Percentiles rank a stretch among this genome's conserved stretches.
These are phyloP conservation scores for Sarcophaga peregrina DNA, from an alignment of 1,140 invertebrate species.

Conservation along the genomic window DNA sequence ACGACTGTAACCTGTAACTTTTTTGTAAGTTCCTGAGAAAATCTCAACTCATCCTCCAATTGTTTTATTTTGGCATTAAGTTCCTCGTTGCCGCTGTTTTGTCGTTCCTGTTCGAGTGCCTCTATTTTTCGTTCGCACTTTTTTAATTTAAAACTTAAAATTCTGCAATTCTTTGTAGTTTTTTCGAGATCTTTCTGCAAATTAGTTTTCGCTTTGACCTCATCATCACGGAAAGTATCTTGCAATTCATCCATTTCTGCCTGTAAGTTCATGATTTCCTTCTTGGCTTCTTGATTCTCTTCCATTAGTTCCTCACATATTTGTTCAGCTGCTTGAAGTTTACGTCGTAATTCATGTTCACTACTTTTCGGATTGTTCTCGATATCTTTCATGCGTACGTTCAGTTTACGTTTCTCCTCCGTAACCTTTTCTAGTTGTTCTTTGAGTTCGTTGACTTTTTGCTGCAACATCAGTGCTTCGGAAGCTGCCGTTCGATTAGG, in stretches of 20 bases:
- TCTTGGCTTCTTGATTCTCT: constrained; percentile 95
- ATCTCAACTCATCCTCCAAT: constrained; percentile 85
- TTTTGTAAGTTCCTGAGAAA: constrained; percentile 79
- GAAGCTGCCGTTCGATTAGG: constrained; percentile 77
- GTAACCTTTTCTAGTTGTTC: constrained; percentile 80
- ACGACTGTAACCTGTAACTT: constrained; percentile 68
- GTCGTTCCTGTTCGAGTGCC: constrained; percentile 87
- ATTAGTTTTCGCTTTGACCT: constrained; percentile 96
- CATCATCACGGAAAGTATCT: constrained; percentile 96
- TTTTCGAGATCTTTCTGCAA: constrained; percentile 93
- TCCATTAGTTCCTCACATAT: constrained; percentile 93
- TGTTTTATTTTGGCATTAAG: constrained; percentile 76
- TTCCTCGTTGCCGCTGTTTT: constrained; percentile 71
- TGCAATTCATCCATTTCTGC: constrained; percentile 99
- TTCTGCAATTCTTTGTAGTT: constrained; percentile 97
- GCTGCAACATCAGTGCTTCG: constrained; percentile 79
- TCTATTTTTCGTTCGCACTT: constrained; percentile 94
- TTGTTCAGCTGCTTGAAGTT: constrained; percentile 86
- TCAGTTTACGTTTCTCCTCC: constrained; percentile 83
- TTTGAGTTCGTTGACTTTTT: constrained; percentile 85
- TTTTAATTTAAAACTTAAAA: constrained; percentile 96
- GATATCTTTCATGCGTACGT: constrained; percentile 77
- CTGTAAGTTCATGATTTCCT: constrained; percentile 91
- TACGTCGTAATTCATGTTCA: constrained; percentile 79
- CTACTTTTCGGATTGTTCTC: constrained; percentile 68